Conservation (phyloP, 2,113 vertebrate species). For the Cyanoderma ruficeps region DNA sequence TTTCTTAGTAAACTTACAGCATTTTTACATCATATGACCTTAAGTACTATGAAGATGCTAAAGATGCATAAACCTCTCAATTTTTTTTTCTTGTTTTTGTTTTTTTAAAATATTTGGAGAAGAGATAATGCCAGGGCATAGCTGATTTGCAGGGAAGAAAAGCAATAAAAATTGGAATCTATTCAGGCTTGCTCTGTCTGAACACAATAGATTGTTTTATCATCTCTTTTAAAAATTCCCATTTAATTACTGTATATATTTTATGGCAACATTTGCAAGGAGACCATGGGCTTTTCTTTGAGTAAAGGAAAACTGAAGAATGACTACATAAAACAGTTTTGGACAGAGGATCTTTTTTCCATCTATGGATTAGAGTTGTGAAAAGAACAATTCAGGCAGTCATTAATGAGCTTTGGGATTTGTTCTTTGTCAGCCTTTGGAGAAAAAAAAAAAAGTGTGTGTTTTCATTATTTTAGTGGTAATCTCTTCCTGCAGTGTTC, state of each 20-base stretch:
- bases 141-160: background rate
- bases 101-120: background rate
- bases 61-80: background rate
- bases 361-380: background rate
- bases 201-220: background rate
- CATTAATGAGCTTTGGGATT: background rate
- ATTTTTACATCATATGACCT: background rate
- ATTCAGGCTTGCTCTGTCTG: background rate
- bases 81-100: no score
- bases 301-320: background rate
- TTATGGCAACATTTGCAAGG: background rate
- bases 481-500: constrained; percentile 4
- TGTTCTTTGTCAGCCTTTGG: background rate
- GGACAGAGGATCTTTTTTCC: background rate
- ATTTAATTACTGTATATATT: background rate
- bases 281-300: background rate
- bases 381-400: constrained; percentile 1
- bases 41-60: background rate
- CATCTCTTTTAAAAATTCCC: background rate
- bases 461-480: constrained; percentile 33
- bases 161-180: background rate
- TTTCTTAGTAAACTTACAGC: background rate
- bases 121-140: background rate
- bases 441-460: background rate
- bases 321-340: background rate